Percentiles rank a stretch among this genome's conserved stretches.
phyloP scores from a whole-genome alignment of 2,113 vertebrate species.

The Hoplias malabaricus region DNA sequence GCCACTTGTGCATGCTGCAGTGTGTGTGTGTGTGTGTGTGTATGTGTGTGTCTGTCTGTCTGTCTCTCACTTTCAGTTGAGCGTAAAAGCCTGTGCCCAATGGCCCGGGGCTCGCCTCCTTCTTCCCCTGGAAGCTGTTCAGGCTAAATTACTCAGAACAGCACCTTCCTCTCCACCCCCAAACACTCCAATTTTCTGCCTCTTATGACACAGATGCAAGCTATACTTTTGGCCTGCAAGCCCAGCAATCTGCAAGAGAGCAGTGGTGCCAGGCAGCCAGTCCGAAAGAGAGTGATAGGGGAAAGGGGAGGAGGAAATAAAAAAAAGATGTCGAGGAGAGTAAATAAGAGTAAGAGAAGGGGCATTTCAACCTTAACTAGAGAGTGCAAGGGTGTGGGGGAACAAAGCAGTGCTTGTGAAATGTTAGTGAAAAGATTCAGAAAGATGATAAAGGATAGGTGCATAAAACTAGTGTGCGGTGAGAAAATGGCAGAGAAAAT shows the following conservation, averaged over 20 bases:
- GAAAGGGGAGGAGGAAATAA: constrained; percentile 22
- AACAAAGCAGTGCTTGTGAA: constrained; percentile 21
- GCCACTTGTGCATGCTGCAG: constrained; percentile 35
- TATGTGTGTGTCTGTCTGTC: constrained; percentile 34
- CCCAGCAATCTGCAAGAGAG: constrained; percentile 57
- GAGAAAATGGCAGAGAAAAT: neutral
- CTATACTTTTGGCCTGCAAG: constrained; percentile 54
- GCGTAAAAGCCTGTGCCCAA: constrained; percentile 39
- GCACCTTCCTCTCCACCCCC: constrained; percentile 45
- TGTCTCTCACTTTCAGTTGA: constrained; percentile 32
- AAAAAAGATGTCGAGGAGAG: constrained; percentile 16
- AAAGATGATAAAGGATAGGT: constrained; percentile 9
- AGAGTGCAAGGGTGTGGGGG: neutral
- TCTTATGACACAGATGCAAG: constrained; percentile 64
- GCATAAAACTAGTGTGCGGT: constrained; percentile 2
- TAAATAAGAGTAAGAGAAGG: constrained; percentile 10
- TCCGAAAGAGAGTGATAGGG: constrained; percentile 31
- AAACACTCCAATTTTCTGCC: constrained; percentile 51
- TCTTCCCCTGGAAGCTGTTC: constrained; percentile 50
- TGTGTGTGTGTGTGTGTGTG: constrained; percentile 36
- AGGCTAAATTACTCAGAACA: constrained; percentile 57
- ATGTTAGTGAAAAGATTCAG: constrained; percentile 29
- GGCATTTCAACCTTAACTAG: constrained; percentile 18
- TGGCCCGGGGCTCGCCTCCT: constrained; percentile 28
- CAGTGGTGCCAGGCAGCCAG: constrained; percentile 53